These are phyloP conservation scores for Urocitellus parryii DNA, from an alignment of 2,113 vertebrate genomes.

Conservation along the genomic window DNA sequence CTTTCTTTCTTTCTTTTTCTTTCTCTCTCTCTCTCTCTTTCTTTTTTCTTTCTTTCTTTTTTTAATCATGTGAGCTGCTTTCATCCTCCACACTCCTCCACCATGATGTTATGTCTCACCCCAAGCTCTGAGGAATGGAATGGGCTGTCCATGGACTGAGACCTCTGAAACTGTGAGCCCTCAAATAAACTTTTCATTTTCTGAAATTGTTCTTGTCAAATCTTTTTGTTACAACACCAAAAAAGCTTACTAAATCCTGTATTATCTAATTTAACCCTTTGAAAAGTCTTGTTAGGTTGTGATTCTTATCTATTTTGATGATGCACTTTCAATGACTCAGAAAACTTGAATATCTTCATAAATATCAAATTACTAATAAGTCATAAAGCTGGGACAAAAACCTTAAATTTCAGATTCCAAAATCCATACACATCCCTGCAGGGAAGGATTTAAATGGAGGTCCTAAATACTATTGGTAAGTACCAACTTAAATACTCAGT, in stretches of 20 bases:
- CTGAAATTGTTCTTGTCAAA: too few species aligned
- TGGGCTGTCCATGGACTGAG: too few species aligned
- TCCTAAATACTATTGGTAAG: not conserved
- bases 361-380: not conserved
- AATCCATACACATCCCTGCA: not conserved
- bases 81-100: too few species aligned
- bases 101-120: too few species aligned
- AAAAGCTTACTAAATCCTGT: too few species aligned
- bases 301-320: not conserved
- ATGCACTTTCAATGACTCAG: not conserved
- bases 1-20: fast-evolving
- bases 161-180: too few species aligned
- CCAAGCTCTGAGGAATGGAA: too few species aligned
- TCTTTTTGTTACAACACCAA: too few species aligned
- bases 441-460: not conserved
- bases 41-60: too few species aligned
- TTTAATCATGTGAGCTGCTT: too few species aligned
- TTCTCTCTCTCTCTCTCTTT: too few species aligned
- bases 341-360: not conserved
- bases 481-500: not conserved
- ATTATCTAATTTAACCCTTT: not conserved
- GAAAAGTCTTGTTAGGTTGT: not conserved
- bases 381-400: not conserved
- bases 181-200: too few species aligned
- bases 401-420: not conserved